Evolutionary conservation across 2,888 invertebrate species (phyloP).

Genomic region (Eulithis testata): DNA sequence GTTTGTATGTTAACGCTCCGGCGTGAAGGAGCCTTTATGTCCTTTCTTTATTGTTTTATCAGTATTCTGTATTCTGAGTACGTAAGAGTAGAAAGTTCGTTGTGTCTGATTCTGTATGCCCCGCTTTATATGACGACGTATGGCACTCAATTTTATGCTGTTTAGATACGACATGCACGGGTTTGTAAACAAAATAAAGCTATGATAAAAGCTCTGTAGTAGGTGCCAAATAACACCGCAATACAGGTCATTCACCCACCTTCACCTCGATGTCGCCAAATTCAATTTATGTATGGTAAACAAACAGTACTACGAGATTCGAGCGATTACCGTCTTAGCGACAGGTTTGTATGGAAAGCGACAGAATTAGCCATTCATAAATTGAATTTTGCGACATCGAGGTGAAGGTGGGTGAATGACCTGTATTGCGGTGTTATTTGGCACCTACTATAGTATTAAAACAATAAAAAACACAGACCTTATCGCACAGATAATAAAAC

Average conservation of each 20-base stretch:
- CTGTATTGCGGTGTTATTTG: no score
- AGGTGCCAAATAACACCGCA: no score
- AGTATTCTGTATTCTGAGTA: constrained; percentile 33
- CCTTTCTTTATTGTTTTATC: constrained; percentile 42
- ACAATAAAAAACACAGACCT: background rate
- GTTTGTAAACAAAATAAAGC: constrained; percentile 13
- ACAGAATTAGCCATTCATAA: no score
- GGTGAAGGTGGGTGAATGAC: no score
- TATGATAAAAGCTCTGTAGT: background rate
- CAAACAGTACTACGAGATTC: no score
- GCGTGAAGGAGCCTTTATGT: constrained; percentile 35
- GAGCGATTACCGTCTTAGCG: no score
- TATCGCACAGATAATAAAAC: constrained; percentile 1
- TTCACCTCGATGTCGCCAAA: no score
- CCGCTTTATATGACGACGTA: constrained; percentile 23
- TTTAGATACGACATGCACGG: constrained; percentile 12
- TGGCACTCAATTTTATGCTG: constrained; percentile 16
- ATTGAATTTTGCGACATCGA: no score
- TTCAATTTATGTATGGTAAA: no score
- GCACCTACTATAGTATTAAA: background rate
- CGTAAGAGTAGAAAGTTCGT: constrained; percentile 27
- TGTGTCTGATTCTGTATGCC: constrained; percentile 28
- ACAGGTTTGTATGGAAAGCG: no score
- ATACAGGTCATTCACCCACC: no score
- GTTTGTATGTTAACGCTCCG: constrained; percentile 36